Conservation (phyloP, 2,888 invertebrate species). For the Graphium colonna region DNA sequence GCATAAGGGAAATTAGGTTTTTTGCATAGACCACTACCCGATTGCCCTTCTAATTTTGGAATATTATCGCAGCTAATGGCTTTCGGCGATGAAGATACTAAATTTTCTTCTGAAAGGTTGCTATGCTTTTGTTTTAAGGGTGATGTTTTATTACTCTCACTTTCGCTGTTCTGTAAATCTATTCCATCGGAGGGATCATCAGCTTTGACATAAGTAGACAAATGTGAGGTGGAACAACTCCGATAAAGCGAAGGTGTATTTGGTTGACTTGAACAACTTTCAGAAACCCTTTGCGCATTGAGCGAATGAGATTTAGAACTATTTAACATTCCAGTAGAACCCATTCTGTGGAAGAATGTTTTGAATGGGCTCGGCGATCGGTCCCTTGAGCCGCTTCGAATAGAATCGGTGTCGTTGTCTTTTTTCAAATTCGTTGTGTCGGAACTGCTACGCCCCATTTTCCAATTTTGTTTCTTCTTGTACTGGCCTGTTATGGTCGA, state of each 20-base stretch:
- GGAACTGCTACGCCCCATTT: constrained; percentile 77
- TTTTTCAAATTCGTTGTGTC: constrained; percentile 68
- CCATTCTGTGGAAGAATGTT: constrained; percentile 87
- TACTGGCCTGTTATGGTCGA: constrained; percentile 60
- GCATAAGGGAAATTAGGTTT: constrained; percentile 88
- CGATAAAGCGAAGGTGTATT: constrained; percentile 82
- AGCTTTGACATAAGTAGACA: constrained; percentile 87
- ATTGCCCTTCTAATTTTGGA: constrained; percentile 78
- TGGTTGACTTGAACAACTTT: constrained; percentile 56
- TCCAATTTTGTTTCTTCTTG: constrained; percentile 80
- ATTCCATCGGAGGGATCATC: constrained; percentile 91
- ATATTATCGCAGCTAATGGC: constrained; percentile 87
- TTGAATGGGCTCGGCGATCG: constrained; percentile 84
- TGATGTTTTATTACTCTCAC: constrained; percentile 53
- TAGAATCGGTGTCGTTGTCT: constrained; percentile 71
- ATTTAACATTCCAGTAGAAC: constrained; percentile 87
- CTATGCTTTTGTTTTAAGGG: constrained; percentile 53
- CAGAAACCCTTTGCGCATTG: constrained; percentile 56
- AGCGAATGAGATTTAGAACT: constrained; percentile 74
- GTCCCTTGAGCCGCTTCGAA: constrained; percentile 71
- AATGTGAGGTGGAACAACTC: constrained; percentile 88
- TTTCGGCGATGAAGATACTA: constrained; percentile 76
- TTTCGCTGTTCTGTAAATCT: constrained; percentile 78
- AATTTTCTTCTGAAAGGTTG: constrained; percentile 56
- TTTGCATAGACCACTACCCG: constrained; percentile 73